Evolutionary conservation across 2,888 invertebrate genomes (phyloP).

Genomic region (Ochropacha duplaris): DNA sequence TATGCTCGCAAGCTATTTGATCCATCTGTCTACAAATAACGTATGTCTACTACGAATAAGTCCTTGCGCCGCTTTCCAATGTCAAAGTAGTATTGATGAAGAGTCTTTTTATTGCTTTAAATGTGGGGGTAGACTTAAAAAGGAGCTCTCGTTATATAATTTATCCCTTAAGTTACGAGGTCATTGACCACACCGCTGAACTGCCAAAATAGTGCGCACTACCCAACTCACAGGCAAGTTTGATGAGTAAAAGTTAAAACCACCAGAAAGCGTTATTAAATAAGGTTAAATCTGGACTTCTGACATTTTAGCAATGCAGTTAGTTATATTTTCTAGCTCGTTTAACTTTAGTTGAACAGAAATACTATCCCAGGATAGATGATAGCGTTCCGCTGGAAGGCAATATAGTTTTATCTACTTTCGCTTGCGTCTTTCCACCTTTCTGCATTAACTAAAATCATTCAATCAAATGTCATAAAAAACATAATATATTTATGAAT

Average conservation of each 20-base stretch:
- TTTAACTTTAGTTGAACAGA: too few species aligned
- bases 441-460: too few species aligned
- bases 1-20: background rate
- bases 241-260: background rate
- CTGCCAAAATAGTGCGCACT: background rate
- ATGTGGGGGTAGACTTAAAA: constrained; percentile 20
- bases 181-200: constrained; percentile 18
- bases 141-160: constrained; percentile 47
- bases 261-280: constrained; percentile 17
- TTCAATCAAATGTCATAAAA: too few species aligned
- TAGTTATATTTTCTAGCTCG: too few species aligned
- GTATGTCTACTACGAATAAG: too few species aligned
- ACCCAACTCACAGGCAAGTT: background rate
- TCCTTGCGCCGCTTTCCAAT: background rate
- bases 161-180: constrained; percentile 29
- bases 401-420: too few species aligned
- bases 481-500: too few species aligned
- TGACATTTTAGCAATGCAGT: too few species aligned
- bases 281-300: constrained; percentile 6
- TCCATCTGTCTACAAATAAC: background rate
- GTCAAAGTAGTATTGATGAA: background rate
- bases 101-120: background rate
- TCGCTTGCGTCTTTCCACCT: too few species aligned
- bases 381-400: too few species aligned
- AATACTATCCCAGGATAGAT: too few species aligned